phyloP scores from a whole-genome alignment of 1,140 invertebrate genomes.

The Apis florea region DNA sequence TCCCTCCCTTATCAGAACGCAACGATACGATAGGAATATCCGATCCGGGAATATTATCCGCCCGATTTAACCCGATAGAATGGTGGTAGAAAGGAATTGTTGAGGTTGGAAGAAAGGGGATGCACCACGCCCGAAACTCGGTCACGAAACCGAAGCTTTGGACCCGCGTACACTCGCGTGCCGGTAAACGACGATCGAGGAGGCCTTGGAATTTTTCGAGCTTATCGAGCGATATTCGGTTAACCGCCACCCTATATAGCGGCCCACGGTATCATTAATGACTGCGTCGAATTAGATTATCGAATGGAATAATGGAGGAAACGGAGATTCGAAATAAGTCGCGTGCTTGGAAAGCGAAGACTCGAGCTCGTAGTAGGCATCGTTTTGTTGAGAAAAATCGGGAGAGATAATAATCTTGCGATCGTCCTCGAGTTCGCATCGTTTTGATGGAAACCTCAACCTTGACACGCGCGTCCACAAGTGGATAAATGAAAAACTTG shows the following conservation, averaged over 20 bases:
- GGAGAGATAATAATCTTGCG: not conserved
- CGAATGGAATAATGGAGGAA: not conserved
- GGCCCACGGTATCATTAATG: constrained; percentile 21
- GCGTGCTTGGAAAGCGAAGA: no score
- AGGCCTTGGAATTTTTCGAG: constrained; percentile 43
- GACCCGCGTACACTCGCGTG: constrained; percentile 31
- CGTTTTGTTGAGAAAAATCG: no score
- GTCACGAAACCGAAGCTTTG: constrained; percentile 2
- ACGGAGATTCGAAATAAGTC: no score
- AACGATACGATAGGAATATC: constrained; percentile 10
- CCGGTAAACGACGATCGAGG: constrained; percentile 26
- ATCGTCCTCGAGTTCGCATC: not conserved
- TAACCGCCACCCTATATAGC: constrained; percentile 4
- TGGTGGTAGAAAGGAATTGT: not conserved
- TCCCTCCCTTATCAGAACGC: not conserved
- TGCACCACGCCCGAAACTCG: not conserved
- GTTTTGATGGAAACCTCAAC: constrained; percentile 32
- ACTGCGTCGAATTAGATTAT: constrained; percentile 9
- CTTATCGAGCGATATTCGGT: constrained; percentile 19
- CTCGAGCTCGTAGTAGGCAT: no score
- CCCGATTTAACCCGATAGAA: not conserved
- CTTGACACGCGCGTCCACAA: constrained; percentile 46
- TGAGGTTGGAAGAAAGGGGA: not conserved
- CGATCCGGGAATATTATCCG: not conserved
- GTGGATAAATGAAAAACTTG: not conserved